Conservation (phyloP, 2,113 vertebrate species). For the Trachemys scripta region DNA sequence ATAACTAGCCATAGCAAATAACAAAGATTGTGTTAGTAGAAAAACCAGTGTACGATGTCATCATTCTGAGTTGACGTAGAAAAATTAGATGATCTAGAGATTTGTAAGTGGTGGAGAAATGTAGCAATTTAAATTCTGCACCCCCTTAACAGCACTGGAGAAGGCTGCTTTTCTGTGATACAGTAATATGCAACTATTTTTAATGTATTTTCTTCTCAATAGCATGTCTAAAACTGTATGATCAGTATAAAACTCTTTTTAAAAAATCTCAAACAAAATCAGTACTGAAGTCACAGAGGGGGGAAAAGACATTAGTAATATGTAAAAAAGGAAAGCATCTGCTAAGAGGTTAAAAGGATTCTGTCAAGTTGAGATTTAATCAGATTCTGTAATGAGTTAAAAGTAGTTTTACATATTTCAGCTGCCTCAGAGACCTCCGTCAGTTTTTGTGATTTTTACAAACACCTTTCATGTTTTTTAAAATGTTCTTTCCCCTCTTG, state of each 20-base stretch:
- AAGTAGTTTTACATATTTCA: not conserved
- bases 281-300: not conserved
- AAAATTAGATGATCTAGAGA: not conserved
- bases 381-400: not conserved
- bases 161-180: not conserved
- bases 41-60: not conserved
- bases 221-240: not conserved
- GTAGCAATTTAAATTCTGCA: not conserved
- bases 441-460: rapidly evolving
- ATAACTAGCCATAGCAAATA: constrained; percentile 43
- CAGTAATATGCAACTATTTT: not conserved
- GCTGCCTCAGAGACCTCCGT: not conserved
- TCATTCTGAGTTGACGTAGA: not conserved
- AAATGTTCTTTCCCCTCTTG: not conserved
- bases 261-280: not conserved
- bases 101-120: not conserved
- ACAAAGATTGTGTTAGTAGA: constrained; percentile 35
- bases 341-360: not conserved
- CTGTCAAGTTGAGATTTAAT: not conserved
- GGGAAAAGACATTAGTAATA: not conserved
- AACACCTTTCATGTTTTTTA: not conserved
- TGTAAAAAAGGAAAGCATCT: not conserved
- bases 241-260: not conserved
- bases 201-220: not conserved
- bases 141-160: not conserved